These are phyloP conservation scores for Paraplagusia blochii DNA, from an alignment of 2,113 vertebrate genomes.

Conservation along the genomic window DNA sequence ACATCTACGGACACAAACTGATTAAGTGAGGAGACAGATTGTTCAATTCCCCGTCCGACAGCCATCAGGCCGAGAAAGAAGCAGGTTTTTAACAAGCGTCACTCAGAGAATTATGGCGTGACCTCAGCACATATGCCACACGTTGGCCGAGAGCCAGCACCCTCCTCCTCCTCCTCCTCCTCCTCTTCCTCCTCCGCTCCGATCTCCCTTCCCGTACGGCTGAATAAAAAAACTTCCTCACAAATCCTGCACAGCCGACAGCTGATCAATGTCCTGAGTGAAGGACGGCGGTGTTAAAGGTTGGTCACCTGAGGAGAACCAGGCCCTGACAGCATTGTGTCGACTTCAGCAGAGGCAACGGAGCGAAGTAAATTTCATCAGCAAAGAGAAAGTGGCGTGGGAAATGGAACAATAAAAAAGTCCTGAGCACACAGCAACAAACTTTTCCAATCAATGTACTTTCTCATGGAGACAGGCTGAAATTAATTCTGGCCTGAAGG, in stretches of 20 bases:
- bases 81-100: conserved; percentile 29
- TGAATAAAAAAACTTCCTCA: conserved; percentile 10
- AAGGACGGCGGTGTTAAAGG: conserved; percentile 24
- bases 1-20: conserved; percentile 31
- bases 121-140: conserved; percentile 18
- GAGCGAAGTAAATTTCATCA: conserved; percentile 39
- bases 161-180: conserved; percentile 28
- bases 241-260: conserved; percentile 6
- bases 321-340: conserved; percentile 18
- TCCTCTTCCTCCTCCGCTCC: conserved; percentile 18
- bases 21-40: conserved; percentile 27
- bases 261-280: conserved; percentile 7
- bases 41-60: conserved; percentile 33
- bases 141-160: conserved; percentile 21
- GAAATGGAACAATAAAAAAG: conserved; percentile 39
- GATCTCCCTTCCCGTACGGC: conserved; percentile 14
- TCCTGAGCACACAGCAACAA: conserved; percentile 44
- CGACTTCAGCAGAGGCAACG: conserved; percentile 26
- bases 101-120: conserved; percentile 15
- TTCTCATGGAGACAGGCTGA: conserved; percentile 42
- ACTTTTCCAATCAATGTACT: conserved; percentile 59
- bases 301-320: conserved; percentile 21
- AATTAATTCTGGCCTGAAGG: conserved; percentile 54
- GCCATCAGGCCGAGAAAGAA: conserved; percentile 34
- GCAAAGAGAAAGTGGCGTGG: conserved; percentile 25